Conservation (phyloP, 1,140 invertebrate species). For the Cotesia vestalis region DNA sequence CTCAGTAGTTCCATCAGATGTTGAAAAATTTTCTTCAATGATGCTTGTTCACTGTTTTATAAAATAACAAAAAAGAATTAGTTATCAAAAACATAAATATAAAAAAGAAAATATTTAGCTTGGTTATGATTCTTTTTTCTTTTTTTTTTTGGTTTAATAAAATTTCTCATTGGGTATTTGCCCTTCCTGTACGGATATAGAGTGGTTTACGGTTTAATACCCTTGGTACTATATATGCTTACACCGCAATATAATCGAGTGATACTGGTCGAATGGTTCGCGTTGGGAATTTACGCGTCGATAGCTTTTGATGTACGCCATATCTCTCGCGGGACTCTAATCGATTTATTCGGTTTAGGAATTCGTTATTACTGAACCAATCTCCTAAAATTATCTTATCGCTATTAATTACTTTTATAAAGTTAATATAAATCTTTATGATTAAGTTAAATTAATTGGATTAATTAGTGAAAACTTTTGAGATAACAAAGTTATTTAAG, state of each 20-base stretch:
- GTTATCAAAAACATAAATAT: too few relatives aligned
- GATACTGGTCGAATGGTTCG: slow-evolving; percentile 15
- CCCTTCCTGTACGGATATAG: neutral
- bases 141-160: too few relatives aligned
- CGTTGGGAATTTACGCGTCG: slow-evolving; percentile 21
- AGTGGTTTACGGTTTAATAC: slow-evolving; percentile 24
- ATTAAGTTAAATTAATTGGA: neutral
- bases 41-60: neutral
- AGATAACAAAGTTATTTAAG: too few relatives aligned
- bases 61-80: too few relatives aligned
- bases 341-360: slow-evolving; percentile 25
- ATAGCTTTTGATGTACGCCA: slow-evolving; percentile 24
- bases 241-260: slow-evolving; percentile 28
- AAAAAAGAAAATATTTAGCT: too few relatives aligned
- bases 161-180: neutral
- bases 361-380: slow-evolving; percentile 21
- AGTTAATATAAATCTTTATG: too few relatives aligned
- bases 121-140: too few relatives aligned
- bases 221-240: slow-evolving; percentile 9
- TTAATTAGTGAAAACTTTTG: neutral
- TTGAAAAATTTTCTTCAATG: neutral
- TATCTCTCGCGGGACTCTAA: slow-evolving; percentile 10
- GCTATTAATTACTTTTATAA: neutral
- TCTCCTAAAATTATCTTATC: neutral
- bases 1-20: slow-evolving; percentile 41